Conservation (phyloP, 1,140 invertebrate species). For the Sminthurinus signatus region DNA sequence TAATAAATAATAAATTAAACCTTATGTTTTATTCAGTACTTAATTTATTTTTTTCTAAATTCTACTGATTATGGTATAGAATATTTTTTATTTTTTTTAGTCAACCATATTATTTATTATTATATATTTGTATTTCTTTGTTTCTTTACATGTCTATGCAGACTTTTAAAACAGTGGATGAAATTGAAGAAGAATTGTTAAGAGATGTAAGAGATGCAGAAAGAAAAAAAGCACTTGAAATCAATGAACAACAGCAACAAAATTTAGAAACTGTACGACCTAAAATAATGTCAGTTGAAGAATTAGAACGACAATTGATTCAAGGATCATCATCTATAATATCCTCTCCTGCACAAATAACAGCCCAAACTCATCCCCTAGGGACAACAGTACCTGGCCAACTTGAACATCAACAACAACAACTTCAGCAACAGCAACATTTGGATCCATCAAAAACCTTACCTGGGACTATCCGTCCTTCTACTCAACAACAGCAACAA, state of each 20-base stretch:
- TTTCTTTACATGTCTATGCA: not conserved
- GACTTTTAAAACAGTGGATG: slow-evolving; percentile 32
- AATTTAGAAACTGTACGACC: slow-evolving; percentile 5
- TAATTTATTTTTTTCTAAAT: too few species aligned
- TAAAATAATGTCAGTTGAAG: slow-evolving; percentile 28
- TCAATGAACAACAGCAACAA: not conserved
- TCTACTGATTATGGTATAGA: too few species aligned
- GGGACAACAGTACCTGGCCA: not conserved
- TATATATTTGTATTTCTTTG: too few species aligned
- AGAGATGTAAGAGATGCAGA: not conserved
- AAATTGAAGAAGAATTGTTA: slow-evolving; percentile 30
- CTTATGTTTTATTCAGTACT: too few species aligned
- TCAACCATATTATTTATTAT: too few species aligned
- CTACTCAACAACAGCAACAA: too few species aligned
- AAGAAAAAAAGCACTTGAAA: not conserved
- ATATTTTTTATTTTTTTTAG: too few species aligned
- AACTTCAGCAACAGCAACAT: not conserved
- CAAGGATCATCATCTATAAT: slow-evolving; percentile 12
- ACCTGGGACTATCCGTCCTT: too few species aligned
- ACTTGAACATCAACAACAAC: not conserved
- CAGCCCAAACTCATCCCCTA: not conserved
- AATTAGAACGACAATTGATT: slow-evolving; percentile 26
- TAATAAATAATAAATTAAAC: too few species aligned
- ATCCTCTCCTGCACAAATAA: too few species aligned
- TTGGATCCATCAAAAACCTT: too few species aligned